phyloP scores from a whole-genome alignment of 2,797 vertebrate species.

The Merluccius polli region DNA sequence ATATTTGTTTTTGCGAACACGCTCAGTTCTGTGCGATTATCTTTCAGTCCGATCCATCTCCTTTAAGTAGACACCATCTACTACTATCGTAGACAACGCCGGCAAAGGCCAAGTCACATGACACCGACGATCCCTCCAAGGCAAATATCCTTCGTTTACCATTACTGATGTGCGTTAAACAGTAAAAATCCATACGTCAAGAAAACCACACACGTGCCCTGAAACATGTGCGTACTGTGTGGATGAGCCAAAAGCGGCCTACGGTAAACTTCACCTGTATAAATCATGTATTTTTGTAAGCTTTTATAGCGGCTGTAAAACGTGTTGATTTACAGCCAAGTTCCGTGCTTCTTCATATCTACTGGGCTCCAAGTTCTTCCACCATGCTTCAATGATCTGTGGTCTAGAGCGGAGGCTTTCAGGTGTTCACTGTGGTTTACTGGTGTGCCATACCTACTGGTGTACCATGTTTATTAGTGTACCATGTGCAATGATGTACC shows the following conservation, averaged over 20 bases:
- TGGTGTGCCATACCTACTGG: neutral
- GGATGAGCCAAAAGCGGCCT: neutral
- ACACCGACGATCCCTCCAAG: neutral
- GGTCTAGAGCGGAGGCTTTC: neutral
- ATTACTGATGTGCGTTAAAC: neutral
- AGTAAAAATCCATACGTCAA: neutral
- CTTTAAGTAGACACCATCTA: neutral
- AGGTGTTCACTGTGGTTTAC: neutral
- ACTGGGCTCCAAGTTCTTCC: neutral
- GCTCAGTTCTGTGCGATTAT: neutral
- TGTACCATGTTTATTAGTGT: too few species aligned
- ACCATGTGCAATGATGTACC: too few species aligned
- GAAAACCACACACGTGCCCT: neutral
- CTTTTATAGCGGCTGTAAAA: slow-evolving; percentile 16
- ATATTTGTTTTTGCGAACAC: too few species aligned
- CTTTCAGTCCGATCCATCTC: neutral
- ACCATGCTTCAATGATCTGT: neutral
- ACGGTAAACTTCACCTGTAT: slow-evolving; percentile 1
- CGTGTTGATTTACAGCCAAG: slow-evolving; percentile 22
- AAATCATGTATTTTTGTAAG: slow-evolving; percentile 23
- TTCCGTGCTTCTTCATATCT: slow-evolving; percentile 4
- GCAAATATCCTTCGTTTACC: neutral
- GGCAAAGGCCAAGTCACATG: neutral
- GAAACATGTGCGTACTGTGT: neutral
- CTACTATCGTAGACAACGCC: too few species aligned